Conservation (phyloP, 2,888 invertebrate genomes). For the Dasysyrphus albostriatus region DNA sequence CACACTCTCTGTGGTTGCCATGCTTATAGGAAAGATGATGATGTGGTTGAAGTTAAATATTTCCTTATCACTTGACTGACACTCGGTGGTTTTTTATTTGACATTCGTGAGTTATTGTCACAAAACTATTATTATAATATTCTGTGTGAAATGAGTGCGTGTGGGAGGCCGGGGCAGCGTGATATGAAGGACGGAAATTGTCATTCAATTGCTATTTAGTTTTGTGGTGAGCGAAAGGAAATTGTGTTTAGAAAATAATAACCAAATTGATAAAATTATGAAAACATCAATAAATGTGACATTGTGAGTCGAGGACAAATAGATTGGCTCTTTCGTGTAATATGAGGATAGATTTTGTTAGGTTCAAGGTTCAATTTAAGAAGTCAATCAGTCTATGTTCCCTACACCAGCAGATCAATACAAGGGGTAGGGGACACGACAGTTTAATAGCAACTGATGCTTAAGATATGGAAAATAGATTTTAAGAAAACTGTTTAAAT, state of each 20-base stretch:
- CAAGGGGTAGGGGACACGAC: too few relatives aligned
- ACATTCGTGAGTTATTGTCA: constrained; percentile 61
- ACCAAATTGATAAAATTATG: background rate
- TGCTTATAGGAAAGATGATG: constrained; percentile 1
- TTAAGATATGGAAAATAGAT: too few relatives aligned
- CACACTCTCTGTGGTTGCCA: background rate
- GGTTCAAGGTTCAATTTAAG: too few relatives aligned
- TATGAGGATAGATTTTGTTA: too few relatives aligned
- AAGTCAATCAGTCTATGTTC: too few relatives aligned
- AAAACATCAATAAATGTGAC: background rate
- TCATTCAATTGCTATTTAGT: constrained; percentile 7
- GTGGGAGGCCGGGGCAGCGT: background rate
- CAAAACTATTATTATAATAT: constrained; percentile 3
- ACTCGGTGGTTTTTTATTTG: constrained; percentile 71
- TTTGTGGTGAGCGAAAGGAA: constrained; percentile 31
- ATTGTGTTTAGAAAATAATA: background rate
- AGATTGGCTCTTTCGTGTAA: too few relatives aligned
- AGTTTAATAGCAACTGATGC: too few relatives aligned
- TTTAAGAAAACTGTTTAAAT: too few relatives aligned
- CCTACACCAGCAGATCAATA: too few relatives aligned
- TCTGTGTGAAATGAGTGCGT: background rate
- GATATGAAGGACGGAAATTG: constrained; percentile 15
- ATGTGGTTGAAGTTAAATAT: constrained; percentile 69
- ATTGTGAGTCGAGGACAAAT: too few relatives aligned
- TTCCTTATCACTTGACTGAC: constrained; percentile 73